Evolutionary conservation across 2,797 vertebrate genomes (phyloP).

Genomic region (Neosilurus mollespiculum): DNA sequence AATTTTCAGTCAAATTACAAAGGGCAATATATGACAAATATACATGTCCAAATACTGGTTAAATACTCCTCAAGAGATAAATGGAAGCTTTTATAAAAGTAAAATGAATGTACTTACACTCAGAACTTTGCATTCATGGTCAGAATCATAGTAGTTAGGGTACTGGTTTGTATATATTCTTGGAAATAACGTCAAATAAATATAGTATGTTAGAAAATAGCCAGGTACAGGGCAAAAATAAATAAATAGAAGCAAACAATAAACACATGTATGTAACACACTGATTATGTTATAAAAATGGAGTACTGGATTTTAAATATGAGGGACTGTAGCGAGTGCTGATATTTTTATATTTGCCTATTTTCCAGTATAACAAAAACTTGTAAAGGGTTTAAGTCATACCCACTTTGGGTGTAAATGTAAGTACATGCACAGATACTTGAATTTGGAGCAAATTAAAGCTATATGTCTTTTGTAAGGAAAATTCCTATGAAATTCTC

Average conservation of each 20-base stretch:
- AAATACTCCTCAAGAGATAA: not conserved
- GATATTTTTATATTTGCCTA: not conserved
- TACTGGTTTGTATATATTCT: not conserved
- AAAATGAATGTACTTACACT: not conserved
- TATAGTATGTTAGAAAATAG: not conserved
- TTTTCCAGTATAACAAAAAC: not conserved
- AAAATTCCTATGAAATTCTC: not conserved
- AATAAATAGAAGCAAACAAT: not conserved
- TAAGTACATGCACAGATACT: not conserved
- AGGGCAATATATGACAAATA: conserved; percentile 26
- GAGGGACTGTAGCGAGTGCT: not conserved
- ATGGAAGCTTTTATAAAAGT: not conserved
- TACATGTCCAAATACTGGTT: conserved; percentile 7
- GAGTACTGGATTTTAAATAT: not conserved
- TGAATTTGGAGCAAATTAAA: not conserved
- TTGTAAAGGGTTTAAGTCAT: not conserved
- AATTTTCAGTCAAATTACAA: conserved; percentile 26
- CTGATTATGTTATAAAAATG: not conserved
- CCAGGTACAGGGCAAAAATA: not conserved
- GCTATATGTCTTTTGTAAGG: not conserved
- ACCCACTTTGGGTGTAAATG: not conserved
- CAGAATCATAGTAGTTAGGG: not conserved
- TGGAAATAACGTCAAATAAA: not conserved
- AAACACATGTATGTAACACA: not conserved
- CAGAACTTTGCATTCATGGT: not conserved